Evolutionary conservation across 2,113 vertebrate species (phyloP).

Genomic region (Pionites leucogaster): DNA sequence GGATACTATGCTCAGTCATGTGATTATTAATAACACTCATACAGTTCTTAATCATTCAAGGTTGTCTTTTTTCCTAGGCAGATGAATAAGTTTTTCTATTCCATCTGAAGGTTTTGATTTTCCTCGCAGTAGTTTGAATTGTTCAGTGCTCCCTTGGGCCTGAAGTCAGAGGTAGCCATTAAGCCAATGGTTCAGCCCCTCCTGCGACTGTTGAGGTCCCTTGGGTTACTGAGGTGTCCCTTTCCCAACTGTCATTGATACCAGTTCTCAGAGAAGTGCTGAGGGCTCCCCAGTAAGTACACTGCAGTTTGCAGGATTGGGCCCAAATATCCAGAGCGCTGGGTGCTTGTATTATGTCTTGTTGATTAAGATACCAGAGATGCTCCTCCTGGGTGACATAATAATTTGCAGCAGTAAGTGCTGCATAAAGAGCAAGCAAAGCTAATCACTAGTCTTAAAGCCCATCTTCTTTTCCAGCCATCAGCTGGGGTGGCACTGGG

Average conservation of each 20-base stretch:
- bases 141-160: background rate
- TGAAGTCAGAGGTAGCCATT: background rate
- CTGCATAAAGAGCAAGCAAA: background rate
- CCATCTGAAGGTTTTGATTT: background rate
- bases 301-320: background rate
- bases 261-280: background rate
- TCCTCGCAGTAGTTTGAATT: background rate
- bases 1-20: slow-evolving; percentile 23
- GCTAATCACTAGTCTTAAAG: background rate
- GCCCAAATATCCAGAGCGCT: background rate
- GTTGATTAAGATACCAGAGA: background rate
- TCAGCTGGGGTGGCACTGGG: background rate
- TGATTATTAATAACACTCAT: slow-evolving; percentile 40
- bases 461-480: background rate
- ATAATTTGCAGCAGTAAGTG: background rate
- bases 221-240: background rate
- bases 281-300: background rate
- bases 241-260: background rate
- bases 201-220: background rate
- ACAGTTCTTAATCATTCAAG: background rate
- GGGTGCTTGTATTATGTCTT: rapidly evolving
- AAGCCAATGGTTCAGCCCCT: background rate
- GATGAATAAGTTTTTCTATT: background rate
- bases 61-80: background rate
- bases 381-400: background rate